A percentile compares a stretch with the other conserved stretches of the same genome.
Evolutionary conservation across 1,140 invertebrate species (phyloP).

Genomic region (Oncopodura yosiiana): DNA sequence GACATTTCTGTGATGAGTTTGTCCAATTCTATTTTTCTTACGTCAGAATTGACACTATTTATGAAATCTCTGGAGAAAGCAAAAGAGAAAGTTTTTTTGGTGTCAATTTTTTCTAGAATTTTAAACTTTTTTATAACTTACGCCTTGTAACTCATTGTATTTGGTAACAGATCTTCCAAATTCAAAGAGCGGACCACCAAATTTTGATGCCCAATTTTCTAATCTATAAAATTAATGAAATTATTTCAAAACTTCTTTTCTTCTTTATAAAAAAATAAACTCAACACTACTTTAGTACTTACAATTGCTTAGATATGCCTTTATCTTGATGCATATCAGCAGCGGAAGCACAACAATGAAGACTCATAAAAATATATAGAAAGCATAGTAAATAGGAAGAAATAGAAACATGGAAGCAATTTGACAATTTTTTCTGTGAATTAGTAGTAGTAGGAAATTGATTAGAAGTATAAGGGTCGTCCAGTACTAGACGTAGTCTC

Average conservation of each 20-base stretch:
- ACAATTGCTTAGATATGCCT: slow-evolving; percentile 15
- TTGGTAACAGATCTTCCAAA: slow-evolving; percentile 74
- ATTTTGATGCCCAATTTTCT: slow-evolving; percentile 79
- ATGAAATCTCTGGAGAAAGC: slow-evolving; percentile 36
- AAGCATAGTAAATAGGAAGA: too few relatives aligned
- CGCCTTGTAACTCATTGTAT: slow-evolving; percentile 29
- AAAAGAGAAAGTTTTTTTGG: neutral
- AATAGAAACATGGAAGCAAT: too few relatives aligned
- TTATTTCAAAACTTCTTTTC: neutral
- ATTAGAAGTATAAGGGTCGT: too few relatives aligned
- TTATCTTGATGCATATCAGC: neutral
- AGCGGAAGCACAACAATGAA: too few relatives aligned
- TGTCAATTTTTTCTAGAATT: neutral
- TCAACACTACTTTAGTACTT: neutral
- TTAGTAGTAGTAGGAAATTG: too few relatives aligned
- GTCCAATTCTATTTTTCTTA: slow-evolving; percentile 61
- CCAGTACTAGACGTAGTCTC: too few relatives aligned
- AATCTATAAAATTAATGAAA: slow-evolving; percentile 57
- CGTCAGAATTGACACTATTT: slow-evolving; percentile 36
- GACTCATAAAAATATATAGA: too few relatives aligned
- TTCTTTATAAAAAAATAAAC: neutral
- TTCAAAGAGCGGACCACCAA: slow-evolving; percentile 78
- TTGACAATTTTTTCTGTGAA: too few relatives aligned
- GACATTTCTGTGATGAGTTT: slow-evolving; percentile 61
- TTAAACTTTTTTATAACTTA: neutral